Percentiles rank a stretch among this genome's conserved stretches.
phyloP scores from a whole-genome alignment of 2,888 invertebrate species.

The Microdon myrmicae region DNA sequence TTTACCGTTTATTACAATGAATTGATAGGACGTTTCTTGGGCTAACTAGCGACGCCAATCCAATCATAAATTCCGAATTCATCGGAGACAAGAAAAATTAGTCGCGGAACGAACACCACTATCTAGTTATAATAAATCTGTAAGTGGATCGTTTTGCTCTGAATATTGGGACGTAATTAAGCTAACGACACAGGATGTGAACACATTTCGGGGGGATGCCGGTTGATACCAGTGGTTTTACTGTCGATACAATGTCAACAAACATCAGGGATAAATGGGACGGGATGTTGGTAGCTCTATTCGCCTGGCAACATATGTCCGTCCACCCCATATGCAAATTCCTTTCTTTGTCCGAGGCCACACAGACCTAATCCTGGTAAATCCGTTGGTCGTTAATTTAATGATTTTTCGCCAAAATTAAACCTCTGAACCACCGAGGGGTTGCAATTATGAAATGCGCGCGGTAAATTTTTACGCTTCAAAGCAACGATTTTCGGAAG shows the following conservation, averaged over 20 bases:
- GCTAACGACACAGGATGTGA: conserved; percentile 8
- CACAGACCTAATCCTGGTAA: conserved; percentile 49
- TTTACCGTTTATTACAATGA: conserved; percentile 46
- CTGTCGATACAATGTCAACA: too few relatives aligned
- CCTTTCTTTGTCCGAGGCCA: too few relatives aligned
- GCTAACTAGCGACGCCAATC: conserved; percentile 34
- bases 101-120: not conserved
- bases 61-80: conserved; percentile 43
- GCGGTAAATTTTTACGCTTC: conserved; percentile 47
- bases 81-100: conserved; percentile 13
- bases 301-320: conserved; percentile 33
- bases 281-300: too few relatives aligned
- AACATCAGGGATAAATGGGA: too few relatives aligned
- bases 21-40: conserved; percentile 48
- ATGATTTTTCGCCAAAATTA: conserved; percentile 49
- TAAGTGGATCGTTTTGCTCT: conserved; percentile 5
- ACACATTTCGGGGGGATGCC: too few relatives aligned
- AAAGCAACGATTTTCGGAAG: conserved; percentile 45
- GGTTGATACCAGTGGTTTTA: too few relatives aligned
- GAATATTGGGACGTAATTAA: not conserved
- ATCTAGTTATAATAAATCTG: conserved; percentile 16
- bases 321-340: conserved; percentile 49
- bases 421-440: conserved; percentile 7
- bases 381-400: conserved; percentile 54
- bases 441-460: conserved; percentile 22